Evolutionary conservation across 2,797 vertebrate species (phyloP), one percentile per base, ranked within the genome.

Genomic region (Chelon auratus): DNA sequence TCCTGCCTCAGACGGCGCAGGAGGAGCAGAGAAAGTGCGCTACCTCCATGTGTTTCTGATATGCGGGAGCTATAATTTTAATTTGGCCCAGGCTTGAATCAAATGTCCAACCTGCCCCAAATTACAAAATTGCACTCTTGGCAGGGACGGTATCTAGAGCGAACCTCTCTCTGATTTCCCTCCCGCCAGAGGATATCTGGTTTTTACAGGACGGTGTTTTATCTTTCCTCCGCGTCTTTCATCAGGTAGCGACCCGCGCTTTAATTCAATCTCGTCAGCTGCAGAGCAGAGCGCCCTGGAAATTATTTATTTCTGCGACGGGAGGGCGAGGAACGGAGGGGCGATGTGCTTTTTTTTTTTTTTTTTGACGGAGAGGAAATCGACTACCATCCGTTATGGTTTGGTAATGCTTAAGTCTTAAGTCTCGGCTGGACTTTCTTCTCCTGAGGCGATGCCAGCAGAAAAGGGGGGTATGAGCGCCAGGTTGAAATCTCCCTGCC

Each of bases 31-130:
- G 66, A 30, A 51, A 78, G 30, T 33, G 7, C 5, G 30, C 42
- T 80, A 54, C 68, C 63, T 82, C 83, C 93, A 93, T 92, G 91
- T 93, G 91, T 87, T 93, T 94, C 87, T 92, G 91, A 93, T 94
- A 92, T 83, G 74, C 77, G 59, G 81, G 83, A 91, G 87, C 86
- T 84, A 62, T 91, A 80, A 91, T 93, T 92, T 90, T 90, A 90
- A 93, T 93, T 91, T 89, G 87, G 82, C 88, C 71, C 69, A 69
- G 71, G 73, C 83, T 85, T 85, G 86, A 92, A 91, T 91, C 85
- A 85, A 84, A 90, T 72, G 62, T 91, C 83, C 83, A 82, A 90
- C 87, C 80, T 92, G 84, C 85, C 83, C 30, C 78, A 88, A 93
- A 92, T 92, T 83, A 91, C 87, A 87, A 88, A 86, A 91, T 89